Evolutionary conservation across 2,888 invertebrate genomes (phyloP), one percentile per base, ranked within the genome.

Genomic region (Clistopyga incitator): DNA sequence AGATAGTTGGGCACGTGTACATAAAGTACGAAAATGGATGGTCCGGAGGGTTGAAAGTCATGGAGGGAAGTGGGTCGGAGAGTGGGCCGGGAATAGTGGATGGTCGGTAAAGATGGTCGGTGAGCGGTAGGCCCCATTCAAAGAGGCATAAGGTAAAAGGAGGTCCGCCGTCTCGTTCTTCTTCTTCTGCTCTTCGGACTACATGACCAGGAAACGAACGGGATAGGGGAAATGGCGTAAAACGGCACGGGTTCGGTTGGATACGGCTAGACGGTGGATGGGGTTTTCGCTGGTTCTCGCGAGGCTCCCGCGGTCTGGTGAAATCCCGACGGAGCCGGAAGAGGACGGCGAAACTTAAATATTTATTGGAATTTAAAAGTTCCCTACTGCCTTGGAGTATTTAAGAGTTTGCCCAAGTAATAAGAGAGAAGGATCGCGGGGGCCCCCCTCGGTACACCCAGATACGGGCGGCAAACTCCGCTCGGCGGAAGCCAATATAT

Each of bases 321-420:
- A 70, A 23, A 34, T 29, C 56, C 6, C n/a, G 47, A 15, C 18
- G 56, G 29, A 50, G 64, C 67, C 25, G 67, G 52, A 78, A 72
- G 75, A 54, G 67, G 79, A 75, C 56, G 78, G 84, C 79, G 85
- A 85, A 91, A 90, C 89, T 91, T 91, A 89, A 90, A 91, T 91
- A 92, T 92, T 91, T 91, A 91, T 91, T 90, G 90, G 89, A 91
- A 92, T 91, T 91, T 91, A 90, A 90, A 91, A 91, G 89, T 91
- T 90, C 81, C 80, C 70, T 85, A 86, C 85, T 79, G 76, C 88
- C 76, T 84, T 77, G 88, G 89, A 89, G 91, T 91, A 90, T 91
- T 91, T 90, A 91, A 90, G 89, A 91, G 89, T 92, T 90, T 88
- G 85, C 85, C 82, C 84, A 89, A 90, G 91, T 90, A 89, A 90